These are phyloP conservation scores for Rynchops niger DNA, from an alignment of 2,113 vertebrate species.

Conservation along the genomic window DNA sequence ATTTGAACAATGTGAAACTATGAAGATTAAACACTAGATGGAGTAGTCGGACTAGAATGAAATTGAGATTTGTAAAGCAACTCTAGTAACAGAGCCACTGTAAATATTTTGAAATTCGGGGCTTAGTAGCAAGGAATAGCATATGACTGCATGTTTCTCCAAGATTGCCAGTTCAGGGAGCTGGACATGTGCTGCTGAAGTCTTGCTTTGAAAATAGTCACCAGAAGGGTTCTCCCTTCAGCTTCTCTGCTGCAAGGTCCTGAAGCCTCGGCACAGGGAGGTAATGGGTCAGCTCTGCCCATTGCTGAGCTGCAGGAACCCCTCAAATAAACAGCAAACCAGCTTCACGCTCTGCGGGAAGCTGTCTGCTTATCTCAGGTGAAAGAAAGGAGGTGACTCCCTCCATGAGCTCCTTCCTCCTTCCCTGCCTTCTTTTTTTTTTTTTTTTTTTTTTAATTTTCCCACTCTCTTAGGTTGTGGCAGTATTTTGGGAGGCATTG, in stretches of 20 bases:
- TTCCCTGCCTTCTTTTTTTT: not conserved
- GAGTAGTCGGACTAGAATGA: slow-evolving; percentile 48
- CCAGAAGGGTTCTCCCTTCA: not conserved
- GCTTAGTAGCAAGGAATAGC: not conserved
- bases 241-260: not conserved
- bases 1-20: not conserved
- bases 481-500: not conserved
- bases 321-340: not conserved
- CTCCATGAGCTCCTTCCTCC: not conserved
- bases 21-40: slow-evolving; percentile 52
- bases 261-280: not conserved
- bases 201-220: not conserved
- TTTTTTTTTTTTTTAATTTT: not conserved
- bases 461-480: not conserved
- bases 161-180: not conserved
- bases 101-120: slow-evolving; percentile 31
- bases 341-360: not conserved
- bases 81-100: not conserved
- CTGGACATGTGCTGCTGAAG: not conserved
- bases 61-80: not conserved
- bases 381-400: not conserved
- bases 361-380: not conserved
- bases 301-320: not conserved
- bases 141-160: not conserved
- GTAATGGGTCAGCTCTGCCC: not conserved